Evolutionary conservation across 2,797 vertebrate species (phyloP), one percentile per base, ranked within the genome.

Genomic region (Acanthurus lineatus): DNA sequence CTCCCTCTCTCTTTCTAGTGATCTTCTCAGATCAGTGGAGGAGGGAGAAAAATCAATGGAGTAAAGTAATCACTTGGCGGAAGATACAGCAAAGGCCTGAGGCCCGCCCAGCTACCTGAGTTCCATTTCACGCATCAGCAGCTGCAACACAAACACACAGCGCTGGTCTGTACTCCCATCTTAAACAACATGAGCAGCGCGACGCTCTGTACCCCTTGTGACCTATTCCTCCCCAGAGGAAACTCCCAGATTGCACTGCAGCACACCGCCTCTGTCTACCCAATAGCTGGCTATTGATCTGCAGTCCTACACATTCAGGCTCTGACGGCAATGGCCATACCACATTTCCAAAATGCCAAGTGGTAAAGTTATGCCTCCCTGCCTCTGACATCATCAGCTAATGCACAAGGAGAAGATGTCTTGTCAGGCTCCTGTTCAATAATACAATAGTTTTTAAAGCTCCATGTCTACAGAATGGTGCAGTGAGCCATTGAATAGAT

Each of bases 71-170:
- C 93, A 93, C 93, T 94, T 89, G 90, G 91, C 91, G 90, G 91
- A 94, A 95, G 94, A 95, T 91, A 92, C 87, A 92, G 85, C 85
- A 87, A 90, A 92, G 89, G 92, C 93, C 93, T 20, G 84, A 86
- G 93, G 94, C 92, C 90, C 83, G 81, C 85, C 86, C 83, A 78
- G 90, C 91, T 95, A 95, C 94, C 94, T 94, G 94, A 92, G 94
- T 92, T 95, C 92, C 92, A 95, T 96, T 96, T 95, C 94, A 96
- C 87, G 94, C 95, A 93, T 95, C 92, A 91, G 91, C 91, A 86
- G 93, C 90, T 82, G 85, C 89, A 91, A 94, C 94, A 95, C 93
- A 93, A 95, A 94, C 94, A 95, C 89, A 80, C 85, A 84, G 77
- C 25, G 51, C 90, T 66, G 22, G 83, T 86, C 92, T 82, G 88